Percentiles rank a stretch among this genome's conserved stretches.
Conservation (phyloP, 2,797 vertebrate species). For the Pampus argenteus region DNA sequence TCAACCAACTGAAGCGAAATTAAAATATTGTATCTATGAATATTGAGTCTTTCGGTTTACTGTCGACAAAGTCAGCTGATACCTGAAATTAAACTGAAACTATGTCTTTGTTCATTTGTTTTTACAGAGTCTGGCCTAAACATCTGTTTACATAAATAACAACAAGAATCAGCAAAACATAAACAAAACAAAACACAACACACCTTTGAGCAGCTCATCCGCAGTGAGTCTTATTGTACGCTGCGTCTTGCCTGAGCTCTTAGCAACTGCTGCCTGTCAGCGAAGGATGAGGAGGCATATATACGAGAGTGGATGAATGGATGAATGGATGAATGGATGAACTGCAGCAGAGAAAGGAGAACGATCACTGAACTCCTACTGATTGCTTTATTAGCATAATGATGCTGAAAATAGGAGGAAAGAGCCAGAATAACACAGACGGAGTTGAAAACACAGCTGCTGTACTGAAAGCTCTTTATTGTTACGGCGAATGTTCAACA, state of each 20-base stretch:
- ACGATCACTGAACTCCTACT: background rate
- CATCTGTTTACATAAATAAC: background rate
- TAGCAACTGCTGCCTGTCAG: constrained; percentile 63
- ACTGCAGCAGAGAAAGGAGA: constrained; percentile 6
- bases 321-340: constrained; percentile 2
- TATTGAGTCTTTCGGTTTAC: background rate
- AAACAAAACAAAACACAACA: too few relatives aligned
- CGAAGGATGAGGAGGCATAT: constrained; percentile 36
- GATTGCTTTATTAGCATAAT: constrained; percentile 34
- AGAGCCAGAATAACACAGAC: background rate
- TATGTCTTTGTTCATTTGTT: background rate
- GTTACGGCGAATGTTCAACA: background rate
- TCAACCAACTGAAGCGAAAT: background rate
- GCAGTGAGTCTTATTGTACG: constrained; percentile 35
- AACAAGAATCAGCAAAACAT: background rate
- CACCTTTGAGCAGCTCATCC: constrained; percentile 27
- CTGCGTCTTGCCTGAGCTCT: constrained; percentile 45
- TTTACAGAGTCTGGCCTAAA: background rate
- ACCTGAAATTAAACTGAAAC: background rate
- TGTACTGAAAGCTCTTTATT: constrained; percentile 31
- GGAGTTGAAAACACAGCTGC: constrained; percentile 7
- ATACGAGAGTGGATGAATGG: background rate
- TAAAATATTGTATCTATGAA: background rate
- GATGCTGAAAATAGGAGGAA: background rate
- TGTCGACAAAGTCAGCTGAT: background rate